Evolutionary conservation across 2,113 vertebrate species (phyloP).

Genomic region (Cisticola juncidis): DNA sequence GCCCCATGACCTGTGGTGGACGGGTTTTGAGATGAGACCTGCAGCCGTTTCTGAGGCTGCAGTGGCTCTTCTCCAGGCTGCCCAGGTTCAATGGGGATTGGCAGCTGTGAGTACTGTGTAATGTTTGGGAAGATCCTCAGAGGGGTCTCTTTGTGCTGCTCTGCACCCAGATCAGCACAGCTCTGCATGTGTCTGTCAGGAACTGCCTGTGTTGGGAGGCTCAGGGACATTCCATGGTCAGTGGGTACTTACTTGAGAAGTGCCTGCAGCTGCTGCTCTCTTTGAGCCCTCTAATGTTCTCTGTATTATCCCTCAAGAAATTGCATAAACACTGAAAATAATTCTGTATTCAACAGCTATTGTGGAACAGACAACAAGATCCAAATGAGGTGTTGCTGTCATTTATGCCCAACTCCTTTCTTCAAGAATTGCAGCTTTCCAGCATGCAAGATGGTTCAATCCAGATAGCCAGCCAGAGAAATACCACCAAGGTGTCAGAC

Average conservation of each 20-base stretch:
- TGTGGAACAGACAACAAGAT: not conserved
- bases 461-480: not conserved
- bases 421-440: not conserved
- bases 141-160: not conserved
- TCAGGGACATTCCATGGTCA: not conserved
- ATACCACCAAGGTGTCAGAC: not conserved
- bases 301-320: not conserved
- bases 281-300: not conserved
- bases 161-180: not conserved
- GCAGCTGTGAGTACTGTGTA: accelerated
- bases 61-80: not conserved
- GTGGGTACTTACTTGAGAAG: not conserved
- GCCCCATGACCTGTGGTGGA: accelerated
- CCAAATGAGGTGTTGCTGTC: not conserved
- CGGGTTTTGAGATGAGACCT: not conserved
- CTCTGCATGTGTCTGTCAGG: accelerated
- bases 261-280: not conserved
- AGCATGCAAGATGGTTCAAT: not conserved
- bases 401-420: not conserved
- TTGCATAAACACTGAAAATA: not conserved
- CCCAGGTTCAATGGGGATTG: accelerated
- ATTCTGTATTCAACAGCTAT: not conserved
- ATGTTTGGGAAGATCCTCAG: not conserved
- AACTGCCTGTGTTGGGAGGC: not conserved
- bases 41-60: not conserved